Conservation (phyloP, 2,888 invertebrate species). For the Crepidodera aurea region DNA sequence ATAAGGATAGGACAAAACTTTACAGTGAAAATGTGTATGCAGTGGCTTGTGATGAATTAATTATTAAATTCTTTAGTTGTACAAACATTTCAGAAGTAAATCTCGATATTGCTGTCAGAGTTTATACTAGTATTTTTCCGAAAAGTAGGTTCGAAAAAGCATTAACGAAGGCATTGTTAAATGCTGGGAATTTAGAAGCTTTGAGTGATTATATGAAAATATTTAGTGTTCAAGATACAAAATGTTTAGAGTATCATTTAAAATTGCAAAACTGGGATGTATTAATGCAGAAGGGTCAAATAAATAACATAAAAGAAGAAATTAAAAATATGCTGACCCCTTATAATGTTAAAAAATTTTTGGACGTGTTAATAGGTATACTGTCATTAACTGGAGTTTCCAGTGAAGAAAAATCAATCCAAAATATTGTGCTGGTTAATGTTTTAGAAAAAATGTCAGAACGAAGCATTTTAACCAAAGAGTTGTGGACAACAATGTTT, state of each 20-base stretch:
- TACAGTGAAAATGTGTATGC: slow-evolving; percentile 51
- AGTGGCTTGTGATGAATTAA: slow-evolving; percentile 62
- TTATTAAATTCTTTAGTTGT: slow-evolving; percentile 60
- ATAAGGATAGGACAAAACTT: slow-evolving; percentile 40
- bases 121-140: slow-evolving; percentile 60
- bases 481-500: slow-evolving; percentile 58
- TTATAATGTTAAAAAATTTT: slow-evolving; percentile 55
- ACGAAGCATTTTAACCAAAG: slow-evolving; percentile 53
- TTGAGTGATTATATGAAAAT: slow-evolving; percentile 51
- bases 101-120: slow-evolving; percentile 60
- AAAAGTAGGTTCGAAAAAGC: slow-evolving; percentile 59
- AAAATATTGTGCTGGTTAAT: slow-evolving; percentile 50
- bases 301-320: slow-evolving; percentile 47
- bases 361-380: slow-evolving; percentile 52
- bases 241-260: slow-evolving; percentile 49
- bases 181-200: slow-evolving; percentile 50
- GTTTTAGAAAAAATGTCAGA: slow-evolving; percentile 56
- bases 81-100: slow-evolving; percentile 50
- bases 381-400: slow-evolving; percentile 44
- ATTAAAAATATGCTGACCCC: slow-evolving; percentile 52
- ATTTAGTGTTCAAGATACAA: slow-evolving; percentile 30
- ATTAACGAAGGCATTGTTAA: slow-evolving; percentile 53
- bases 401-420: slow-evolving; percentile 43
- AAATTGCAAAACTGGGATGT: slow-evolving; percentile 51
- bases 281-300: slow-evolving; percentile 51